Evolutionary conservation across 2,888 invertebrate genomes (phyloP), one percentile per base, ranked within the genome.

Genomic region (Eremobia ochroleuca): DNA sequence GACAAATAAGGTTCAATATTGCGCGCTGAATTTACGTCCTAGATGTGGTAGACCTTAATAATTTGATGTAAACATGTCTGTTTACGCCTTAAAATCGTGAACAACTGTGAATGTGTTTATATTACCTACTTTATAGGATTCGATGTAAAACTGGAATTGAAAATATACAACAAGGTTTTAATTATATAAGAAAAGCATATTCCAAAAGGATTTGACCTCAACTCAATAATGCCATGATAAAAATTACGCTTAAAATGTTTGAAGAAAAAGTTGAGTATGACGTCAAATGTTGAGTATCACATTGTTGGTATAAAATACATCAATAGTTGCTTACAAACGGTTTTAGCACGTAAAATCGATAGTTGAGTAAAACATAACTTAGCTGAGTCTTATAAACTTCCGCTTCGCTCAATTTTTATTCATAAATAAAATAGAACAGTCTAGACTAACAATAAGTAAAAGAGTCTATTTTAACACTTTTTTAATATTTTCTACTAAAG

Each of bases 1-100:
- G 37, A 77, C 87, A 83, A 79, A 87, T 82, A 88, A 83, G 88
- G 86, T 89, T 81, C 83, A 79, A 79, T 77, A 83, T 79, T 21
- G 28, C 18, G 66, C 64, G 58, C 34, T 66, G 75, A 74, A 62
- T 66, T 72, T 52, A 62, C 62, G 28, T 78, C 70, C 34, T 62
- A 52, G 34, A 73, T 77, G 58, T 71, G 67, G 43, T 70, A 59
- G 40, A 79, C 77, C 76, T 67, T 85, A 77, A 46, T 31, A 64
- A 55, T 67, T 15, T 40, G 61, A 85, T 75, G 73, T 76, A 82
- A 79, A 49, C 61, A 49, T 67, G 69, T 80, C 84, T 84, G 43
- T 55, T 49, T 62, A 73, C 72, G 73, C 55, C 40, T 72, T 74
- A 73, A 67, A 76, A 79, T 49, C 55, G 72, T 61, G 25, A 31